Percentiles rank a stretch among this genome's conserved stretches.
Conservation (phyloP, 2,113 vertebrate genomes). For the Pedetes capensis region DNA sequence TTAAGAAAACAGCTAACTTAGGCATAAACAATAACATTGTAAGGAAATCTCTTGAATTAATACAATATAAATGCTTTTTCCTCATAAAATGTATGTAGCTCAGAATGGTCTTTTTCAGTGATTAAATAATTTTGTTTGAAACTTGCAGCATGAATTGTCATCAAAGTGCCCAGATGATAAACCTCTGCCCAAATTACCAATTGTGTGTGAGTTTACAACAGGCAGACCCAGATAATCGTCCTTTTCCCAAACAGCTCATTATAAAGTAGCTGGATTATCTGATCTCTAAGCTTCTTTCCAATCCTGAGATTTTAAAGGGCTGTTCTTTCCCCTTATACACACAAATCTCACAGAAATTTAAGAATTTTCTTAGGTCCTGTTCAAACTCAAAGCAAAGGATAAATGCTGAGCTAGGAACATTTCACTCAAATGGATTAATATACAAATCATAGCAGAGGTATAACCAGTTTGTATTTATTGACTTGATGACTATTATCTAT, state of each 20-base stretch:
- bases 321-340: neutral
- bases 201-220: neutral
- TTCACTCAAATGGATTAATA: slow-evolving; percentile 34
- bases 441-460: slow-evolving; percentile 36
- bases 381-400: neutral
- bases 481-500: slow-evolving; percentile 49
- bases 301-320: neutral
- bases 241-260: neutral
- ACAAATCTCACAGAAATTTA: neutral
- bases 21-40: neutral
- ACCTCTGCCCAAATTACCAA: neutral
- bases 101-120: neutral
- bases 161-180: neutral
- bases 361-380: neutral
- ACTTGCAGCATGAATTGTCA: neutral
- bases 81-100: neutral
- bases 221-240: neutral
- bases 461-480: slow-evolving; percentile 43
- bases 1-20: neutral
- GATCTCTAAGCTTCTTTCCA: neutral
- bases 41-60: neutral
- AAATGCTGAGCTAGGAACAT: neutral
- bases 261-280: neutral
- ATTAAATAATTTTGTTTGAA: neutral
- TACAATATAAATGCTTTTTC: neutral